Evolutionary conservation across 2,888 invertebrate species (phyloP).

Genomic region (Lasioglossum oenotherae): DNA sequence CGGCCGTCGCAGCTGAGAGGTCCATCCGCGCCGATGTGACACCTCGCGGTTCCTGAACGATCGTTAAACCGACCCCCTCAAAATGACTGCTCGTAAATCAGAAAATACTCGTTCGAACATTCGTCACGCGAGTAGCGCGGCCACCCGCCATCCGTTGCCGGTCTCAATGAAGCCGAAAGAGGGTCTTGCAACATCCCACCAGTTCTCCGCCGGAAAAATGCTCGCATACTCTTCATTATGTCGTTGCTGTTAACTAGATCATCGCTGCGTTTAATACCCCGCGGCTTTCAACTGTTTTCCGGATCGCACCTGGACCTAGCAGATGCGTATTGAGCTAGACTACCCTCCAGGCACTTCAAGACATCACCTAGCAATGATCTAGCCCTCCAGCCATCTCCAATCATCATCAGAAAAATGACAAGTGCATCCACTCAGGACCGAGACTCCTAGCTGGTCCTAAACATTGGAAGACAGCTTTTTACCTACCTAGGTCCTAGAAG

Average conservation of each 20-base stretch:
- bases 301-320: background rate
- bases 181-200: slow-evolving; percentile 21
- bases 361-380: no score
- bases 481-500: background rate
- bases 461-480: background rate
- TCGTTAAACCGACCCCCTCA: slow-evolving; percentile 57
- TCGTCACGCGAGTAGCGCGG: slow-evolving; percentile 55
- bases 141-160: background rate
- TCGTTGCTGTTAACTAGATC: background rate
- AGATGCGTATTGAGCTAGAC: no score
- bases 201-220: slow-evolving; percentile 24
- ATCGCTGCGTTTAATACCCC: background rate
- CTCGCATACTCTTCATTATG: slow-evolving; percentile 24
- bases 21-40: slow-evolving; percentile 53
- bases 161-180: slow-evolving; percentile 21
- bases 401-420: no score
- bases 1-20: slow-evolving; percentile 21
- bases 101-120: slow-evolving; percentile 59
- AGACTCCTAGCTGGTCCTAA: no score
- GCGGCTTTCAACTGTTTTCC: background rate
- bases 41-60: slow-evolving; percentile 58
- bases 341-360: no score
- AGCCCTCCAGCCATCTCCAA: no score
- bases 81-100: slow-evolving; percentile 67
- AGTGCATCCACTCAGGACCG: no score